A percentile compares a stretch with the other conserved stretches of the same genome.
Conservation (phyloP, 2,888 invertebrate species). For the Lasioglossum malachurum region DNA sequence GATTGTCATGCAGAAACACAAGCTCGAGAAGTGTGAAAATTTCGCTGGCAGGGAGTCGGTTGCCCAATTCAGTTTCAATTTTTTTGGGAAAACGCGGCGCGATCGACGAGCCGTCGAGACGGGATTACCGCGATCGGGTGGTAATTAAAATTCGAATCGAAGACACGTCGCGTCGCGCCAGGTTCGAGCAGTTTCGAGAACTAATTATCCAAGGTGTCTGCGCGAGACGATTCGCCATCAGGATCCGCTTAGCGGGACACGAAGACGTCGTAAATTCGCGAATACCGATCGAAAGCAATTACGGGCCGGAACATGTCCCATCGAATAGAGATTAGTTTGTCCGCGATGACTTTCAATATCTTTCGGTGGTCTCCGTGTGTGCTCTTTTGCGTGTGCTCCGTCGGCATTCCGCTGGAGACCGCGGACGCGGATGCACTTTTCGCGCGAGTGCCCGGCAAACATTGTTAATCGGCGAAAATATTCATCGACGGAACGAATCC, state of each 20-base stretch:
- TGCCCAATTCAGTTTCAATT: neutral
- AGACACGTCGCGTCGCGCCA: neutral
- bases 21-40: neutral
- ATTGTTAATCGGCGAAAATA: constrained; percentile 29
- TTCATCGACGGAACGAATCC: constrained; percentile 26
- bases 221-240: constrained; percentile 30
- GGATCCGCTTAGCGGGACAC: constrained; percentile 55
- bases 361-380: constrained; percentile 25
- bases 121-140: neutral
- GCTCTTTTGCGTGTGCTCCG: neutral
- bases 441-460: constrained; percentile 30
- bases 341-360: constrained; percentile 62
- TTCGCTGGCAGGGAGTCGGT: neutral
- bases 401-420: neutral
- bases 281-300: constrained; percentile 68
- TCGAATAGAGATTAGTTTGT: constrained; percentile 66
- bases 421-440: constrained; percentile 22
- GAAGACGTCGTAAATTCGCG: constrained; percentile 66
- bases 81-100: neutral
- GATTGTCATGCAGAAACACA: too few relatives aligned
- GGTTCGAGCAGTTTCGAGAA: constrained; percentile 4
- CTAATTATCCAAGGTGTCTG: constrained; percentile 51
- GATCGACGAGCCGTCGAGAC: neutral
- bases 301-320: constrained; percentile 61
- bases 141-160: constrained; percentile 35